phyloP scores from a whole-genome alignment of 2,797 vertebrate genomes.

The Falco naumanni region DNA sequence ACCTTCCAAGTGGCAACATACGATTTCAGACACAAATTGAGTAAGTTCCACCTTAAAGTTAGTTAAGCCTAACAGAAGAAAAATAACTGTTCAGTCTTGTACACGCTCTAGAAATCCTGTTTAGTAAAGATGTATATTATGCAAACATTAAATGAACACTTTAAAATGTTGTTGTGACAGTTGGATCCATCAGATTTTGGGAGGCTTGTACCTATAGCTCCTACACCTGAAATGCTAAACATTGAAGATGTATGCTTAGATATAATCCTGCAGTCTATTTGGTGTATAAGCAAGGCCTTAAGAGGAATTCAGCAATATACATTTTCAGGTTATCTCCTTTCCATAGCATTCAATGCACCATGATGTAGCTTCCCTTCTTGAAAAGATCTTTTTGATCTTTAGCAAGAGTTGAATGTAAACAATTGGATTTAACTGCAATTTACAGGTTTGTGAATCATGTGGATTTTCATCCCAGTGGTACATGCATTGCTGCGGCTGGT shows the following conservation, averaged over 20 bases:
- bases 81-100: not conserved
- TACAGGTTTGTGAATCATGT: conserved; percentile 88
- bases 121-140: not conserved
- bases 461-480: conserved; percentile 94
- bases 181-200: not conserved
- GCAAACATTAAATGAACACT: not conserved
- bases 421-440: not conserved
- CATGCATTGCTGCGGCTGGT: conserved; percentile 88
- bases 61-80: not conserved
- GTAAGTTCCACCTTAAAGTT: not conserved
- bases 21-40: not conserved
- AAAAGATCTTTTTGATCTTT: not conserved
- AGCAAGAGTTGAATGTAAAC: not conserved
- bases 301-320: not conserved
- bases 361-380: not conserved
- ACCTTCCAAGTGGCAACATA: not conserved
- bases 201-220: not conserved
- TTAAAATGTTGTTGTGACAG: not conserved
- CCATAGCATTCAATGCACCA: not conserved
- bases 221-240: not conserved
- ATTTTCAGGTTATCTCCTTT: not conserved
- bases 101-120: not conserved
- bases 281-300: not conserved
- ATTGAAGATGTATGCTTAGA: not conserved
- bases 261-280: not conserved